phyloP scores from a whole-genome alignment of 1,140 invertebrate genomes.

The Caligus rogercresseyi region DNA sequence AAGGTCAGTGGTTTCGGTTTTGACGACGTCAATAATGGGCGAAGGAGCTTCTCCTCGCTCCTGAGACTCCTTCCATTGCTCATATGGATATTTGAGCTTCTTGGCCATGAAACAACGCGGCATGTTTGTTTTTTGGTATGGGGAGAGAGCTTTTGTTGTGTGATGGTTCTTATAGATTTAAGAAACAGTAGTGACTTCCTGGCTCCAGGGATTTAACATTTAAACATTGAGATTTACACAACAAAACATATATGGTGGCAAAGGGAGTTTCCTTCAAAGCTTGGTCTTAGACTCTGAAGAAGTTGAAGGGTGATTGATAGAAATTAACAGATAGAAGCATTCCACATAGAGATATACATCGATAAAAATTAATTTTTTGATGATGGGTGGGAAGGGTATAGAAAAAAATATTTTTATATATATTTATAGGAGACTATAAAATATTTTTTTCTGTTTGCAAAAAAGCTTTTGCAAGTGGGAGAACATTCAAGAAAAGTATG shows the following conservation, averaged over 20 bases:
- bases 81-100: constrained; percentile 20
- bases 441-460: not conserved
- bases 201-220: too few relatives aligned
- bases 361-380: not conserved
- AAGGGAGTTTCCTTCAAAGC: too few relatives aligned
- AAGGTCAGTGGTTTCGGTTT: not conserved
- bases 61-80: constrained; percentile 14
- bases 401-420: not conserved
- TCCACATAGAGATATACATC: not conserved
- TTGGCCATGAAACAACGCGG: constrained; percentile 19
- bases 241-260: too few relatives aligned
- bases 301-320: not conserved
- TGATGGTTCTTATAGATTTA: not conserved
- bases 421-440: not conserved
- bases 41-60: not conserved
- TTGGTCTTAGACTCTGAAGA: too few relatives aligned
- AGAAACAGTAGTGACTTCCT: not conserved
- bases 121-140: constrained; percentile 10
- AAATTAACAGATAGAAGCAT: not conserved
- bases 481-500: not conserved
- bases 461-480: not conserved
- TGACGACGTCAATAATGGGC: not conserved
- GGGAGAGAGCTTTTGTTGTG: not conserved
- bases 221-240: too few relatives aligned
- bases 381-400: not conserved